phyloP scores from a whole-genome alignment of 2,797 vertebrate species.

The Myripristis murdjan region DNA sequence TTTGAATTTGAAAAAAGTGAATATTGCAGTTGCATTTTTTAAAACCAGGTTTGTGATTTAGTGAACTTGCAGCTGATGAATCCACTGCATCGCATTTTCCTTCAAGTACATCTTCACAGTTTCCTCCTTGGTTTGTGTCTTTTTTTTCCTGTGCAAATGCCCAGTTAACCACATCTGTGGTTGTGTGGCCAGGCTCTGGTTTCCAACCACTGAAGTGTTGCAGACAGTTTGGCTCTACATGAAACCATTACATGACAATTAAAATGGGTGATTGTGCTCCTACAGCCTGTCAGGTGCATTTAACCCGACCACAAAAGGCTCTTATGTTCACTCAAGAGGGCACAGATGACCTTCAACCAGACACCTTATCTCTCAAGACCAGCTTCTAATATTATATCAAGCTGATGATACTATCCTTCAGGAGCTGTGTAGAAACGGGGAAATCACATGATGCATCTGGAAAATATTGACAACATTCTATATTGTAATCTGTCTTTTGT shows the following conservation, averaged over 20 bases:
- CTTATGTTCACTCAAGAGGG: conserved; percentile 80
- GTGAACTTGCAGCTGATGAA: conserved; percentile 35
- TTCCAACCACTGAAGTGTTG: conserved; percentile 72
- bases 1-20: neutral
- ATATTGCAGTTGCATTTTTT: conserved; percentile 8
- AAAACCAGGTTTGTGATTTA: conserved; percentile 8
- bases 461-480: conserved; percentile 66
- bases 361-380: conserved; percentile 78
- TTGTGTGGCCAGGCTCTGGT: conserved; percentile 74
- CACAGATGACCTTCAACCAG: conserved; percentile 80
- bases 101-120: conserved; percentile 11
- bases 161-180: conserved; percentile 72
- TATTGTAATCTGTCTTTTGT: conserved; percentile 55
- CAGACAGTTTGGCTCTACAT: conserved; percentile 82
- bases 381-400: conserved; percentile 78
- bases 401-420: conserved; percentile 66
- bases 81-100: conserved; percentile 42
- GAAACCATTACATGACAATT: conserved; percentile 80
- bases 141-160: conserved; percentile 38
- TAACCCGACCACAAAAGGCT: conserved; percentile 84
- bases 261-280: conserved; percentile 73
- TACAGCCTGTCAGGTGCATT: conserved; percentile 82
- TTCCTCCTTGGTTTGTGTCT: conserved; percentile 3
- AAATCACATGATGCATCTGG: conserved; percentile 79
- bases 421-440: conserved; percentile 66